Base-by-base conservation (phyloP, 2,888 invertebrate species). In the Pseudanteris insignis region DNA sequence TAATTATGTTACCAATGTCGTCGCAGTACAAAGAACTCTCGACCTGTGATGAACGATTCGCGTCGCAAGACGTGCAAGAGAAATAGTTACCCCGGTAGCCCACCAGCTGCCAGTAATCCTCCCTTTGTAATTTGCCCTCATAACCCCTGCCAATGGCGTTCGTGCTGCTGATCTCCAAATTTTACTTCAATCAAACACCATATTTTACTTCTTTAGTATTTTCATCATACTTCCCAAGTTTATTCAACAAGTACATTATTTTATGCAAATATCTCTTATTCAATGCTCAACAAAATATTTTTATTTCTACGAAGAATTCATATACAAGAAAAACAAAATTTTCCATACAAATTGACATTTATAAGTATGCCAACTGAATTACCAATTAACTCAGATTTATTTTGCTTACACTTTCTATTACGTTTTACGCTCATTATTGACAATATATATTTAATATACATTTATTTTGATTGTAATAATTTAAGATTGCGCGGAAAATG, bases 51-150 rank as follows among this genome's bases (percentile, higher is more conserved):
- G 48, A 54, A 63, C 57, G 57, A 47, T 48, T 60, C 60, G 50
- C 60, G 57, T 55, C 53, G 44, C 44, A 54, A 60, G 51, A 47
- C 51, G 54, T 46, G 53, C 57, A 58, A 66, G 58, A 70, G 72
- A 70, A 71, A 74, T 73, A 74, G 72, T 71, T 72, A 69, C 73
- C 69, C 72, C 60, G 75, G 77, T 75, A 72, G 77, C 75, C n/a
- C n/a, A n/a, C 79, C 80, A 80, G 80, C 80, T 80, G 80, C 78
- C 75, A 72, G 75, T 79, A 80, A 80, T 79, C 80, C 80, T 80
- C 79, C 77, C 74, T 79, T 80, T 80, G 79, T 80, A 78, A 79
- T 77, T 77, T 79, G 72, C 78, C 77, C 78, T 73, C 67, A 70
- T 70, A 73, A 75, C 76, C 75, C 77, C 72, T 66, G 65, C 70